Conservation (phyloP, 2,888 invertebrate genomes). For the Parascotia fuliginaria region DNA sequence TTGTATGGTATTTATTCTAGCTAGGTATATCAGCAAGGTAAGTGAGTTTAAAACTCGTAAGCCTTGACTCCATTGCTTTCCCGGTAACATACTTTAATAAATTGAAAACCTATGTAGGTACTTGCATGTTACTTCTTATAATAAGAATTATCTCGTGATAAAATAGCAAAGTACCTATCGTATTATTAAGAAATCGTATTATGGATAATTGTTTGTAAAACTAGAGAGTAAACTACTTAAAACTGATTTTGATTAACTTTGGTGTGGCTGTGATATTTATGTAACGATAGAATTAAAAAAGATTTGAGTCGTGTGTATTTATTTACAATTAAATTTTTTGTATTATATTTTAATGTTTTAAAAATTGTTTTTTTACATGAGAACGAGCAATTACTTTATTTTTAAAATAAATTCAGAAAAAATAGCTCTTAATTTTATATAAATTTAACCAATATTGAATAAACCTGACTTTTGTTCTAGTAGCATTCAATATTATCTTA, state of each 20-base stretch:
- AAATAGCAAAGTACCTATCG: neutral
- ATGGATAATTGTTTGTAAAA: neutral
- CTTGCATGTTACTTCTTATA: neutral
- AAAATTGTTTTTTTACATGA: too few relatives aligned
- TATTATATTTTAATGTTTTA: too few relatives aligned
- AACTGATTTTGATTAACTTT: too few relatives aligned
- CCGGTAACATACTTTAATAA: slow-evolving; percentile 17
- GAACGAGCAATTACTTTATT: too few relatives aligned
- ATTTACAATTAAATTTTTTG: too few relatives aligned
- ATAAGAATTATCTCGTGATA: neutral
- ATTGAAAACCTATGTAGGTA: neutral
- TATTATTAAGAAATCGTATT: neutral
- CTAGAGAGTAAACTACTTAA: neutral
- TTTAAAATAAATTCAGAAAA: too few relatives aligned
- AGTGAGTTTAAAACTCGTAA: slow-evolving; percentile 40
- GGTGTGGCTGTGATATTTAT: too few relatives aligned
- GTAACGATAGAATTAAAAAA: too few relatives aligned
- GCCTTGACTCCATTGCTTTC: slow-evolving; percentile 51
- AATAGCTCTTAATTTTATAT: too few relatives aligned
- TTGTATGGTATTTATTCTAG: slow-evolving; percentile 10
- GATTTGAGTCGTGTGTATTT: too few relatives aligned
- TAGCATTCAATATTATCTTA: neutral
- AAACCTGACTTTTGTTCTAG: neutral
- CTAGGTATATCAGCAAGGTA: slow-evolving; percentile 35
- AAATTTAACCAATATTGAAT: too few relatives aligned